phyloP scores from a whole-genome alignment of 2,888 invertebrate genomes.

The Epistrophe grossulariae region DNA sequence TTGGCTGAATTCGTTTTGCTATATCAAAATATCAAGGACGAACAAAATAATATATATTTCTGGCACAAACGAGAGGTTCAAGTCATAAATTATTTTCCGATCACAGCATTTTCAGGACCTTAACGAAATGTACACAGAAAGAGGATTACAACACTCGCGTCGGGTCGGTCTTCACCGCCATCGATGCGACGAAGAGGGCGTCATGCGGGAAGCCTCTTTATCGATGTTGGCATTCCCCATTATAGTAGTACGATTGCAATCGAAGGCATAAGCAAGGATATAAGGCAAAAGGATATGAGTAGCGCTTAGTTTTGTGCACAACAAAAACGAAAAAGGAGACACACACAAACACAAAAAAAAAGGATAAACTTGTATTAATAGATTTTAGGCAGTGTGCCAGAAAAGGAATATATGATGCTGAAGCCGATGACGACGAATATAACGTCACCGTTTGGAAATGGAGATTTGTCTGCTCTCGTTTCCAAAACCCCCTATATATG shows the following conservation, averaged over 20 bases:
- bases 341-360: conserved; percentile 12
- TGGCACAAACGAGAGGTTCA: conserved; percentile 50
- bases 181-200: background rate
- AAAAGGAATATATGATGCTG: conserved; percentile 4
- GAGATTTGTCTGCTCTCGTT: conserved; percentile 65
- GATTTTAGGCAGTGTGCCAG: conserved; percentile 73
- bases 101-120: conserved; percentile 50
- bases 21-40: conserved; percentile 56
- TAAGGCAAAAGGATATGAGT: conserved; percentile 33
- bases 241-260: conserved; percentile 50
- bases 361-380: conserved; percentile 67
- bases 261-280: conserved; percentile 20
- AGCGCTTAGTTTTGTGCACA: conserved; percentile 21
- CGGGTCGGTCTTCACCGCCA: background rate
- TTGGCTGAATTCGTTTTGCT: background rate
- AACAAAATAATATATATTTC: conserved; percentile 42
- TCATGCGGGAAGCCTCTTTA: conserved; percentile 19
- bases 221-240: conserved; percentile 43
- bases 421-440: conserved; percentile 30
- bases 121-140: conserved; percentile 15
- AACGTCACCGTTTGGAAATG: conserved; percentile 34
- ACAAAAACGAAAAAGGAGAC: conserved; percentile 4
- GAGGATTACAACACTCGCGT: conserved; percentile 49
- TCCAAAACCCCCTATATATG: background rate
- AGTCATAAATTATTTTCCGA: conserved; percentile 75